Evolutionary conservation across 2,888 invertebrate species (phyloP).

Genomic region (Chironomus riparius): DNA sequence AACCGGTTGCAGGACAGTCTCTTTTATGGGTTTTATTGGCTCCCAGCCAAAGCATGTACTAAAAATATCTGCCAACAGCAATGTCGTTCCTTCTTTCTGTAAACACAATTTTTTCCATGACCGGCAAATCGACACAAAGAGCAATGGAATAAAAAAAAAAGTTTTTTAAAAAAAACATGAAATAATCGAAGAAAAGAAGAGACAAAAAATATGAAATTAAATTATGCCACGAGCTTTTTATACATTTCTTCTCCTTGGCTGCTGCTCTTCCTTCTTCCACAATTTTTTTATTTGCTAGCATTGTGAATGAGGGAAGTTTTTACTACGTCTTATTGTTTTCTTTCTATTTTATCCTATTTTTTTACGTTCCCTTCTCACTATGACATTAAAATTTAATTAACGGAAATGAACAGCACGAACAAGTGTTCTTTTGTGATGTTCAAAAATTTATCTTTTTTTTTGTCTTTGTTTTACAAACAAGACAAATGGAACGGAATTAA

Average conservation of each 20-base stretch:
- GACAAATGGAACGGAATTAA: neutral
- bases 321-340: too few relatives aligned
- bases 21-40: conserved; percentile 65
- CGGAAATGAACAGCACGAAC: conserved; percentile 7
- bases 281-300: neutral
- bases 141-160: neutral
- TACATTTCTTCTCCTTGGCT: neutral
- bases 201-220: conserved; percentile 20
- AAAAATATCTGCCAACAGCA: conserved; percentile 79
- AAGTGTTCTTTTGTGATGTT: neutral
- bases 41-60: conserved; percentile 86
- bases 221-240: conserved; percentile 1
- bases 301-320: neutral
- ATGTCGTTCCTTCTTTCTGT: conserved; percentile 79
- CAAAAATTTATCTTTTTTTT: neutral
- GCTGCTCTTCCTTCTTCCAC: neutral
- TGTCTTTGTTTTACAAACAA: neutral
- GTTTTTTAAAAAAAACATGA: neutral
- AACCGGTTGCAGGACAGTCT: conserved; percentile 53
- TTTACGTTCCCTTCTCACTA: neutral
- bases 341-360: neutral
- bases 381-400: conserved; percentile 25
- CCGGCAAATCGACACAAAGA: neutral
- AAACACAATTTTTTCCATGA: neutral
- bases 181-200: neutral